Evolutionary conservation across 1,140 invertebrate species (phyloP).

Genomic region (Drosophila ficusphila): DNA sequence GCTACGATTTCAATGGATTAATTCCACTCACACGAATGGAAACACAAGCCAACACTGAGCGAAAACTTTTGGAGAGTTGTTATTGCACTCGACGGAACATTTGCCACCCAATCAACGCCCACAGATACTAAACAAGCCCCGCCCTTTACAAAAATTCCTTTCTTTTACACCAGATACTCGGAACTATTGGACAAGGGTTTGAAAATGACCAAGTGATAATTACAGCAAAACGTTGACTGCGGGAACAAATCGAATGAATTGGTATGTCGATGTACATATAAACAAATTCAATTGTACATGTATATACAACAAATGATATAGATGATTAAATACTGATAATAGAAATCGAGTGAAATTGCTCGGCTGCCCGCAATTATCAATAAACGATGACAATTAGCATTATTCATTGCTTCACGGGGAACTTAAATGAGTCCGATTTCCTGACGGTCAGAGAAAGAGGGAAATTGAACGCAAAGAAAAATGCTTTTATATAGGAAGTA

Average conservation of each 20-base stretch:
- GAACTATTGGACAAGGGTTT: constrained; percentile 9
- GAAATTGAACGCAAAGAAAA: neutral
- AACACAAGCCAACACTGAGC: constrained; percentile 9
- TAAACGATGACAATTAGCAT: constrained; percentile 37
- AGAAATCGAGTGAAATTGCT: constrained; percentile 39
- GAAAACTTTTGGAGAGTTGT: neutral
- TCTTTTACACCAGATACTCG: neutral
- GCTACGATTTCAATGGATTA: constrained; percentile 20
- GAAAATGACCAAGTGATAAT: constrained; percentile 7
- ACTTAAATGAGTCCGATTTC: constrained; percentile 12
- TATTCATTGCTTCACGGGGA: constrained; percentile 6
- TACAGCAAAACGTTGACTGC: neutral
- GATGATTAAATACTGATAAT: constrained; percentile 28
- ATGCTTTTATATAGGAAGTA: neutral
- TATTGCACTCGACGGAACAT: neutral
- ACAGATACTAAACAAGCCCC: constrained; percentile 10
- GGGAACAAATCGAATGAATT: constrained; percentile 1
- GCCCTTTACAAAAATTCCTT: constrained; percentile 11
- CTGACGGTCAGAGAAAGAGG: neutral
- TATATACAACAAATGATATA: neutral
- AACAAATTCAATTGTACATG: too few species aligned
- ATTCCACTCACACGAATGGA: neutral
- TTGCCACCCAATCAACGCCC: neutral
- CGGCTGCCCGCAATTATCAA: constrained; percentile 21
- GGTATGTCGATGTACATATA: neutral